Conservation (phyloP, 2,113 vertebrate genomes). For the Isurus oxyrinchus region DNA sequence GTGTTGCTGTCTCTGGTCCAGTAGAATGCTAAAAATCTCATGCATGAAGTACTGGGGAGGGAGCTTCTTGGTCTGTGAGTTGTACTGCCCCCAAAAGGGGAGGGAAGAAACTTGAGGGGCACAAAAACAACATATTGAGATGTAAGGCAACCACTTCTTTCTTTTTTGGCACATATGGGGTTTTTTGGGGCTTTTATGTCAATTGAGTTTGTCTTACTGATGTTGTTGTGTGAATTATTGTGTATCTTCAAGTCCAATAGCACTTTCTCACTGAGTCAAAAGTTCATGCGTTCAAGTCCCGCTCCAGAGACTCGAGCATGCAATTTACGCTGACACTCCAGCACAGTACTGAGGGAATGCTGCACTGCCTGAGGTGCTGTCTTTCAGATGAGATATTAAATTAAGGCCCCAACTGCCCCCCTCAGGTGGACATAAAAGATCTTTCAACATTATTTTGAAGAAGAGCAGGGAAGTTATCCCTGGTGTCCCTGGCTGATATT, state of each 20-base stretch:
- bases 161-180: background rate
- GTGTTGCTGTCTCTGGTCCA: background rate
- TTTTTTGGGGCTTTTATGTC: background rate
- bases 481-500: background rate
- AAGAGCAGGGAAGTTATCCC: background rate
- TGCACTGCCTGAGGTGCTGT: background rate
- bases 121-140: background rate
- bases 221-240: background rate
- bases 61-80: background rate
- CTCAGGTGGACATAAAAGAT: background rate
- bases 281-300: background rate
- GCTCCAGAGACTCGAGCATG: background rate
- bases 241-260: background rate
- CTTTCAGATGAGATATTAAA: background rate
- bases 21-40: background rate
- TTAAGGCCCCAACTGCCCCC: background rate
- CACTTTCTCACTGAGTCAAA: background rate
- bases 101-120: background rate
- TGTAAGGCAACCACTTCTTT: background rate
- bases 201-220: background rate
- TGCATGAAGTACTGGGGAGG: background rate
- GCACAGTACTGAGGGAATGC: background rate
- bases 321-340: background rate
- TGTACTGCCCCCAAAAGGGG: background rate
- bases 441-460: background rate